A percentile compares a stretch with the other conserved stretches of the same genome.
Conservation (phyloP, 2,888 invertebrate genomes). For the Meta bourneti region DNA sequence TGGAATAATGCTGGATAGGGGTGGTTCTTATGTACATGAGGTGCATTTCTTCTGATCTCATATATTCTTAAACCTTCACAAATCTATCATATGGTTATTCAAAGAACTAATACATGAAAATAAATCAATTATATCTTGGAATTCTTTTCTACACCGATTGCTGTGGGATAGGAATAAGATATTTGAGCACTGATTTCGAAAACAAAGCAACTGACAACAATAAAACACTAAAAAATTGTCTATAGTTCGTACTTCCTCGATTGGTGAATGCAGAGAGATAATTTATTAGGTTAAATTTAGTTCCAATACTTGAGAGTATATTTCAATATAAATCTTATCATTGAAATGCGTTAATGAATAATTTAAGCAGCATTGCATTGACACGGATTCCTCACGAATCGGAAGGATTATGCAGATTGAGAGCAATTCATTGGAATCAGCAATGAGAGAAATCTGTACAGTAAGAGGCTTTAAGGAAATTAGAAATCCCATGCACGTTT, state of each 20-base stretch:
- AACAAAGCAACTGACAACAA: neutral
- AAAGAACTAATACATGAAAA: too few species aligned
- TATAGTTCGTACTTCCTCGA: neutral
- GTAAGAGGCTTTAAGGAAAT: neutral
- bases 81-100: too few species aligned
- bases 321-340: conserved; percentile 1
- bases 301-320: neutral
- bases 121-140: too few species aligned
- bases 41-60: too few species aligned
- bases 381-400: neutral
- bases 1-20: too few species aligned
- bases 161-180: neutral
- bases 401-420: neutral
- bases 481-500: neutral
- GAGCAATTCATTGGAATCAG: neutral
- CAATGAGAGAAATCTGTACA: neutral
- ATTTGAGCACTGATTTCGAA: neutral
- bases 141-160: too few species aligned
- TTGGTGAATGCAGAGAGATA: neutral
- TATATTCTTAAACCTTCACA: too few species aligned
- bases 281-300: neutral
- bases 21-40: too few species aligned
- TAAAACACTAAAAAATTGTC: too few species aligned
- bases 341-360: neutral
- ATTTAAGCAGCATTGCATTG: neutral